Conservation (phyloP, 2,888 invertebrate genomes). For the Nudaria mundana region DNA sequence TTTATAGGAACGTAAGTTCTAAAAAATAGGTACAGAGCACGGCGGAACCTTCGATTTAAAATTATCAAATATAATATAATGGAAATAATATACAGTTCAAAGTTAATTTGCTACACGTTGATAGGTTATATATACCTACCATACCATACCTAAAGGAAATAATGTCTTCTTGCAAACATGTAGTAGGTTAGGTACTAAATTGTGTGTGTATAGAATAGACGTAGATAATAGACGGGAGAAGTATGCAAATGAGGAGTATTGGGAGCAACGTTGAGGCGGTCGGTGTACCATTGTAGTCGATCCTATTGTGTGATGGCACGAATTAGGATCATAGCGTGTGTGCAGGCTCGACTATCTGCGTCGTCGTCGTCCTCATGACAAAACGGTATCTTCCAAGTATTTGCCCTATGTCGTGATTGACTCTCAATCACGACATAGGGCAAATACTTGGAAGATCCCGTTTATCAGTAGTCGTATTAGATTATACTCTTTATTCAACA, state of each 20-base stretch:
- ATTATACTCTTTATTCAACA: constrained; percentile 17
- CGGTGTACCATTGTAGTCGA: constrained; percentile 54
- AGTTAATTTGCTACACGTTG: too few relatives aligned
- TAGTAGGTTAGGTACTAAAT: too few relatives aligned
- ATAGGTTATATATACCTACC: too few relatives aligned
- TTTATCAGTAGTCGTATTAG: constrained; percentile 35
- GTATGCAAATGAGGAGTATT: constrained; percentile 74
- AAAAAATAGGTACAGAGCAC: too few relatives aligned
- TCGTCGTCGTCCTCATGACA: constrained; percentile 41
- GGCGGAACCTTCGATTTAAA: too few relatives aligned
- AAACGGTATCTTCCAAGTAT: constrained; percentile 47
- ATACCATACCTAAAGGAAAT: too few relatives aligned
- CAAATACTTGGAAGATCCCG: too few relatives aligned
- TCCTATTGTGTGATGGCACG: constrained; percentile 42
- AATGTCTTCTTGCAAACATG: too few relatives aligned
- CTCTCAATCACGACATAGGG: too few relatives aligned
- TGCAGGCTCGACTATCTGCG: constrained; percentile 33
- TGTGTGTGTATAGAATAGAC: constrained; percentile 30
- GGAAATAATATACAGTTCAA: too few relatives aligned
- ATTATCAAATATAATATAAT: too few relatives aligned
- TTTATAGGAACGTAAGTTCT: too few relatives aligned
- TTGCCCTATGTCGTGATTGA: constrained; percentile 44
- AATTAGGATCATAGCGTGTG: constrained; percentile 26
- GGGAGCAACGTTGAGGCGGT: constrained; percentile 55
- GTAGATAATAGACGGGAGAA: constrained; percentile 46